These are phyloP conservation scores for Physella acuta DNA, from an alignment of 1,140 invertebrate species.

Conservation along the genomic window DNA sequence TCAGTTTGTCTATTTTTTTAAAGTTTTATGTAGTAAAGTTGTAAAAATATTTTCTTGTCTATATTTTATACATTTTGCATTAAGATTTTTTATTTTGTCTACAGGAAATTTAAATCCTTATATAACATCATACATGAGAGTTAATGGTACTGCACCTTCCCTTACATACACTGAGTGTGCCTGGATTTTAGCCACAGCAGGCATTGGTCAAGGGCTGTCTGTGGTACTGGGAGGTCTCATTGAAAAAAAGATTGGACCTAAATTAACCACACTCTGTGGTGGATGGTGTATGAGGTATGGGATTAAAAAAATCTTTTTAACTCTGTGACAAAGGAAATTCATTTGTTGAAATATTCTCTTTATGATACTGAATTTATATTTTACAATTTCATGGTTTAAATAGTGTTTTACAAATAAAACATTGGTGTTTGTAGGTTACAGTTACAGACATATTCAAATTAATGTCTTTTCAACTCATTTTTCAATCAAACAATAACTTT, in stretches of 20 bases:
- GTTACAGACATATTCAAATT: no score
- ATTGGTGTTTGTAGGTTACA: no score
- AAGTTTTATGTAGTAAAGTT: background rate
- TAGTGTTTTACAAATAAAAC: no score
- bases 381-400: no score
- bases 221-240: conserved; percentile 57
- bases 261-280: conserved; percentile 48
- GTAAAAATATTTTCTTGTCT: background rate
- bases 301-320: no score
- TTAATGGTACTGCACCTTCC: conserved; percentile 32
- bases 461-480: no score
- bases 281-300: conserved; percentile 42
- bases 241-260: conserved; percentile 49
- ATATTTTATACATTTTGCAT: background rate
- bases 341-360: no score
- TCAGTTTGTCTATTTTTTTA: background rate
- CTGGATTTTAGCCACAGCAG: conserved; percentile 55
- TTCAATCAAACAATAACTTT: no score
- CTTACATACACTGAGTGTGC: conserved; percentile 54
- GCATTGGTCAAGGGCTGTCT: conserved; percentile 49
- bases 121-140: conserved; percentile 60
- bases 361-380: no score
- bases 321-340: no score
- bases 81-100: conserved; percentile 3
- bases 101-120: conserved; percentile 62